phyloP scores from a whole-genome alignment of 2,888 invertebrate genomes.

The Galeruca laticollis region DNA sequence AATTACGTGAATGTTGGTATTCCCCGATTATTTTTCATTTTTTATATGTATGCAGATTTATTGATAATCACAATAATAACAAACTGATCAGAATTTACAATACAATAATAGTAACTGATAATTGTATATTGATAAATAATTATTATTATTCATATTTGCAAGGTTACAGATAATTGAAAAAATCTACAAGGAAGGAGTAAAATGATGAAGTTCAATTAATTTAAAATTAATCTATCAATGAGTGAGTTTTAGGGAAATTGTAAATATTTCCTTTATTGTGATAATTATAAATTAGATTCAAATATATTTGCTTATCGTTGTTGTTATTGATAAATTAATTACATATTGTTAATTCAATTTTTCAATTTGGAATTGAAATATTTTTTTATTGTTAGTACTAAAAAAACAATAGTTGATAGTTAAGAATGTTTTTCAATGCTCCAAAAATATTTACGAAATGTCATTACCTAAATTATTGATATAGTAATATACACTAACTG shows the following conservation, averaged over 20 bases:
- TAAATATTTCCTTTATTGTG: no score
- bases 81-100: neutral
- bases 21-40: neutral
- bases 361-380: no score
- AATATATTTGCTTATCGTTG: slow-evolving; percentile 8
- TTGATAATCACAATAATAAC: neutral
- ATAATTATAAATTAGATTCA: neutral
- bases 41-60: neutral
- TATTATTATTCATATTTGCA: slow-evolving; percentile 3
- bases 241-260: no score
- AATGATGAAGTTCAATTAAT: slow-evolving; percentile 4
- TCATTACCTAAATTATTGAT: no score
- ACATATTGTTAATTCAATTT: no score
- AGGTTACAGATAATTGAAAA: neutral
- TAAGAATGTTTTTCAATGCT: no score
- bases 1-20: neutral
- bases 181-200: neutral
- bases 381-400: no score
- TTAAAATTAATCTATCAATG: slow-evolving; percentile 10
- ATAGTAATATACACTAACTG: no score
- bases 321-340: no score
- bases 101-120: neutral
- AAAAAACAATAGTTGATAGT: no score
- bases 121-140: neutral
- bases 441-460: no score